Evolutionary conservation across 2,888 invertebrate genomes (phyloP).

Genomic region (Agrotis ipsilon): DNA sequence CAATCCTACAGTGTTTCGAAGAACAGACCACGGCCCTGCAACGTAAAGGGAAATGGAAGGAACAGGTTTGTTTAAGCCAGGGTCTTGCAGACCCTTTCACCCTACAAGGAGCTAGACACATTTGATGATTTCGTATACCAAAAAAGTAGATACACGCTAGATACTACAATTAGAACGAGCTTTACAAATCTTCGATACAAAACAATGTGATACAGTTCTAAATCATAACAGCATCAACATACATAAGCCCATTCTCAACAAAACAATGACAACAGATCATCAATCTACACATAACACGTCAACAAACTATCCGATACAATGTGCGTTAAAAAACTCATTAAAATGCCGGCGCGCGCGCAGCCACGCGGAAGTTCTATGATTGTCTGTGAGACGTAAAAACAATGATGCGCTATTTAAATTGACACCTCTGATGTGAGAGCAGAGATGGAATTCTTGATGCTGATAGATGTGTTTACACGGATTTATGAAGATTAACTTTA

Average conservation of each 20-base stretch:
- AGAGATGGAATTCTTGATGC: slow-evolving; percentile 14
- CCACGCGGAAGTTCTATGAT: slow-evolving; percentile 59
- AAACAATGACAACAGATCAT: slow-evolving; percentile 51
- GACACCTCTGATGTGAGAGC: slow-evolving; percentile 37
- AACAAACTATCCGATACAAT: slow-evolving; percentile 56
- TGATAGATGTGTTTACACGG: not conserved
- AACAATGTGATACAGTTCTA: slow-evolving; percentile 2
- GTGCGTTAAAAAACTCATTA: slow-evolving; percentile 62
- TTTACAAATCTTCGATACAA: not conserved
- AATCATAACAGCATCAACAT: slow-evolving; percentile 15
- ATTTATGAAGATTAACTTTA: not conserved
- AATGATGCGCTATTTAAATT: slow-evolving; percentile 59
- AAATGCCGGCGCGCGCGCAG: slow-evolving; percentile 50
- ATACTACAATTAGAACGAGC: slow-evolving; percentile 1
- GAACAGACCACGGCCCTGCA: no score
- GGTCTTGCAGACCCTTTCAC: no score
- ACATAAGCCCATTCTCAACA: slow-evolving; percentile 8
- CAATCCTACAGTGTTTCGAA: no score
- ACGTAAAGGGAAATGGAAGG: no score
- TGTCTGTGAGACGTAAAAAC: slow-evolving; percentile 55
- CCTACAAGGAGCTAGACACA: no score
- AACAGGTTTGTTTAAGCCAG: no score
- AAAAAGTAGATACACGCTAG: no score
- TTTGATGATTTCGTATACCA: no score
- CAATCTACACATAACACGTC: slow-evolving; percentile 39